These are phyloP conservation scores for Leucosticte australis DNA, from an alignment of 2,113 vertebrate species.

Conservation along the genomic window DNA sequence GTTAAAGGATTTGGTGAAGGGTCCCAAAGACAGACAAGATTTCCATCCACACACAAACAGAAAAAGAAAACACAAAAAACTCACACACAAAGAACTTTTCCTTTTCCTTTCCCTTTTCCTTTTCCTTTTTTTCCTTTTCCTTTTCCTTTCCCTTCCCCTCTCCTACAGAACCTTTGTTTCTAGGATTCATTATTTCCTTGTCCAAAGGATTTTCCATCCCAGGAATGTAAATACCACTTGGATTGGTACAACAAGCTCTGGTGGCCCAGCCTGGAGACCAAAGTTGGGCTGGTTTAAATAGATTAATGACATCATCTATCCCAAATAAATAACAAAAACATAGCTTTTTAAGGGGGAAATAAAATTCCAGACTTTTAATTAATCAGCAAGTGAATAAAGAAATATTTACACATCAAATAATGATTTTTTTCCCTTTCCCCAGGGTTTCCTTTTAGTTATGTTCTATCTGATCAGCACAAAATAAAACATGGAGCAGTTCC, in stretches of 20 bases:
- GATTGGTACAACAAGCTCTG: not conserved
- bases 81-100: not conserved
- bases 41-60: not conserved
- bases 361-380: not conserved
- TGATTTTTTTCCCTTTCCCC: not conserved
- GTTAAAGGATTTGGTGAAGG: not conserved
- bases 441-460: not conserved
- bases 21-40: not conserved
- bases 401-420: not conserved
- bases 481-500: not conserved
- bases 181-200: not conserved
- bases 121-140: not conserved
- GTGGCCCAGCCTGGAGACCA: not conserved
- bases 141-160: not conserved
- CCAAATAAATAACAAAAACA: not conserved
- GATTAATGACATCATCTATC: not conserved
- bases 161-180: not conserved
- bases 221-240: not conserved
- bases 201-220: not conserved
- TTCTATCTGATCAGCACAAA: not conserved
- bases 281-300: not conserved
- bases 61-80: not conserved
- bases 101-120: no score
- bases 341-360: rapidly evolving
- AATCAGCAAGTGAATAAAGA: not conserved